phyloP scores from a whole-genome alignment of 2,113 vertebrate genomes.

The Isichthys henryi region DNA sequence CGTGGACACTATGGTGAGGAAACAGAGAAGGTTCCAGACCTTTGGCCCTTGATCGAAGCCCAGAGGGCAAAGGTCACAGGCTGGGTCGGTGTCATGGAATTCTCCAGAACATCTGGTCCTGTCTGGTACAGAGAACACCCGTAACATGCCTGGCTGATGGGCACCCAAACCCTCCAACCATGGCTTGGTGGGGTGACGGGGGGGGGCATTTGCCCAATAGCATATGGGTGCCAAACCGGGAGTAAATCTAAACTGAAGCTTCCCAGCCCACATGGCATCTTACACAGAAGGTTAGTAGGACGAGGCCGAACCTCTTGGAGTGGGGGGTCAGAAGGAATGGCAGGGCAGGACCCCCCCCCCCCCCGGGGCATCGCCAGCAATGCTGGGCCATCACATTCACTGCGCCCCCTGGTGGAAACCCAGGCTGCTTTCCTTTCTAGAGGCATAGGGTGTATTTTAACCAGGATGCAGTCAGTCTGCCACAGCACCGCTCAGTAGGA shows the following conservation, averaged over 20 bases:
- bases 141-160: not conserved
- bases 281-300: slow-evolving; percentile 27
- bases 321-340: not conserved
- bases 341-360: not conserved
- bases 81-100: not conserved
- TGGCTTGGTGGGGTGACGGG: not conserved
- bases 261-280: not conserved
- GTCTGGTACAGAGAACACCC: not conserved
- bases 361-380: not conserved
- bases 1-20: slow-evolving; percentile 18
- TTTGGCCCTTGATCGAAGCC: not conserved
- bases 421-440: not conserved
- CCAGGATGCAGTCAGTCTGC: not conserved
- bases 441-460: not conserved
- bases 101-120: not conserved
- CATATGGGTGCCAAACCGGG: not conserved
- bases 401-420: slow-evolving; percentile 22
- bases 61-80: not conserved
- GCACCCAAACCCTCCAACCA: not conserved
- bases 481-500: slow-evolving; percentile 4
- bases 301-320: slow-evolving; percentile 8
- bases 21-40: slow-evolving; percentile 12
- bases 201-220: not conserved
- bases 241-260: not conserved
- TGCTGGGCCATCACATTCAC: not conserved